phyloP scores from a whole-genome alignment of 2,888 invertebrate genomes.

The Leptinotarsa juncta region DNA sequence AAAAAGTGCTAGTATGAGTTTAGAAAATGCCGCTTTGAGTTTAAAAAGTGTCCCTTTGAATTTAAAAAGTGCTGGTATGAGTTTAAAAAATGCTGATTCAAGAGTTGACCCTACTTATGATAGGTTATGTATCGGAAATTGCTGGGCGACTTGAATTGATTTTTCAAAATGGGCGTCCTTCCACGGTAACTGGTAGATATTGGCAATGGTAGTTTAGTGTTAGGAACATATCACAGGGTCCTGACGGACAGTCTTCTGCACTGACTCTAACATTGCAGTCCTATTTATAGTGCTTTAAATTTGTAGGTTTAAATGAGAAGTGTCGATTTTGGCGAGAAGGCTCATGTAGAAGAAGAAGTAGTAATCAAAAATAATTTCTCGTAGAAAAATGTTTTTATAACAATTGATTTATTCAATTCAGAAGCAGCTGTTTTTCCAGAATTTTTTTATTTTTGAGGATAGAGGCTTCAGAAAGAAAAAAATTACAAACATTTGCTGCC shows the following conservation, averaged over 20 bases:
- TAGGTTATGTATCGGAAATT: too few species aligned
- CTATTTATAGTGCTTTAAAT: constrained; percentile 64
- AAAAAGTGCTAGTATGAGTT: too few species aligned
- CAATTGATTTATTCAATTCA: too few species aligned
- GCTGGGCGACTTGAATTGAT: background rate
- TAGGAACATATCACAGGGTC: constrained; percentile 64
- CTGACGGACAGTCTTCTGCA: constrained; percentile 58
- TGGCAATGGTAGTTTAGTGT: constrained; percentile 58
- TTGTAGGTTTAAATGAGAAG: constrained; percentile 47
- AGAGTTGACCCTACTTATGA: too few species aligned
- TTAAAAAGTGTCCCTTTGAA: too few species aligned
- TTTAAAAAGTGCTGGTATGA: too few species aligned
- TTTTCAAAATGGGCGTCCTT: constrained; percentile 3
- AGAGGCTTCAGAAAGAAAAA: too few species aligned
- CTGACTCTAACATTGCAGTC: constrained; percentile 63
- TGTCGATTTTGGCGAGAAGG: background rate
- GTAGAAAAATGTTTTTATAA: background rate
- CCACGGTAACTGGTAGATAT: constrained; percentile 39
- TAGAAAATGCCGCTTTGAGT: too few species aligned
- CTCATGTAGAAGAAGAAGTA: background rate
- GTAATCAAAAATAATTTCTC: background rate
- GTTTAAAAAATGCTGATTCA: too few species aligned
- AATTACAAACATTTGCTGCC: too few species aligned
- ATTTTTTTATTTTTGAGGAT: too few species aligned
- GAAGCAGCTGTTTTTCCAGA: too few species aligned